Evolutionary conservation across 2,888 invertebrate species (phyloP).

Genomic region (Endotricha flammealis): DNA sequence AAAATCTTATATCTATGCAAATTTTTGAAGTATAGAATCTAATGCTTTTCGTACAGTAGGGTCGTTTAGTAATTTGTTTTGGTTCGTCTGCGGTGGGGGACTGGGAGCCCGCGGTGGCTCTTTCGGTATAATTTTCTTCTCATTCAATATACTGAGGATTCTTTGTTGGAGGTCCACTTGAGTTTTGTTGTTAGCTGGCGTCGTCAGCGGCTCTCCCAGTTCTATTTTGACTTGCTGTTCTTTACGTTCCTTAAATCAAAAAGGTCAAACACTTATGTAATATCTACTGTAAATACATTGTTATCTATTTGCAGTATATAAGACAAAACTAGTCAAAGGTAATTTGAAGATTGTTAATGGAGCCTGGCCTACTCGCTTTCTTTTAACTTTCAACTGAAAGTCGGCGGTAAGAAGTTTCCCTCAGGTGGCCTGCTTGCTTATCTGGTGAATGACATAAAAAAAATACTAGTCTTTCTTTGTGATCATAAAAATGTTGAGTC

Average conservation of each 20-base stretch:
- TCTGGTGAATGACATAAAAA: no score
- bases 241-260: slow-evolving; percentile 78
- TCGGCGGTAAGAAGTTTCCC: no score
- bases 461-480: no score
- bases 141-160: slow-evolving; percentile 87
- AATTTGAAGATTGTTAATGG: no score
- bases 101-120: slow-evolving; percentile 31
- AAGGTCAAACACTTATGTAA: no score
- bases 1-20: slow-evolving; percentile 27
- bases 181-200: slow-evolving; percentile 66
- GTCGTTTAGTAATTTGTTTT: slow-evolving; percentile 83
- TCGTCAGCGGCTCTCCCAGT: slow-evolving; percentile 81
- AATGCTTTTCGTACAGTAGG: slow-evolving; percentile 88
- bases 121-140: slow-evolving; percentile 69
- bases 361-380: no score
- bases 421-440: no score
- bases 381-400: no score
- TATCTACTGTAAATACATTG: no score
- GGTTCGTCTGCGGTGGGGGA: slow-evolving; percentile 31
- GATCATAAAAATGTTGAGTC: no score
- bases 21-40: slow-evolving; percentile 80
- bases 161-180: slow-evolving; percentile 86
- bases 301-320: no score
- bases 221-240: slow-evolving; percentile 87
- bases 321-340: no score